Evolutionary conservation across 2,113 vertebrate species (phyloP).

Genomic region (Dromaius novaehollandiae): DNA sequence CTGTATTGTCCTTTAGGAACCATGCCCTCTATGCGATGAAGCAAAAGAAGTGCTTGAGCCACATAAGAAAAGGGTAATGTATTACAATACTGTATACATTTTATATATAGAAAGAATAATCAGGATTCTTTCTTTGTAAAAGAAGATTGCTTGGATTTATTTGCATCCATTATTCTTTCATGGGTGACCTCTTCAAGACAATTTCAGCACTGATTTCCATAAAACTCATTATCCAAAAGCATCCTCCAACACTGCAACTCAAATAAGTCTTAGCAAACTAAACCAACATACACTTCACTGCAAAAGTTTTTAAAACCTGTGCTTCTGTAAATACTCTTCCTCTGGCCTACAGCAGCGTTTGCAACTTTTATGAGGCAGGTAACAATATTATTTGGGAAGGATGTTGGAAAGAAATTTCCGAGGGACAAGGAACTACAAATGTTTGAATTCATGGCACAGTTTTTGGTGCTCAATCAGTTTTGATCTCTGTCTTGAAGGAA

Average conservation of each 20-base stretch:
- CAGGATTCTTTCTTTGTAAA: conserved; percentile 34
- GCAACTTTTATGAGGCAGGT: background rate
- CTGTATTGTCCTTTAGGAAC: conserved; percentile 73
- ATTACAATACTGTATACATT: background rate
- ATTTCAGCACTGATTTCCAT: conserved; percentile 56
- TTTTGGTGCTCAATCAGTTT: background rate
- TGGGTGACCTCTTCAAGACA: background rate
- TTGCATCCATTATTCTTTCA: conserved; percentile 22
- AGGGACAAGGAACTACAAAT: background rate
- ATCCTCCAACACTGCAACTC: conserved; percentile 21
- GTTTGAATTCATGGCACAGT: background rate
- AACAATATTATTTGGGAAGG: background rate
- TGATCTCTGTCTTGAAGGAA: background rate
- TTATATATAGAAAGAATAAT: background rate
- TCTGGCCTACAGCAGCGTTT: background rate
- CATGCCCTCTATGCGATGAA: conserved; percentile 87
- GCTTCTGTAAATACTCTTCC: background rate
- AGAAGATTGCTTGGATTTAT: conserved; percentile 16
- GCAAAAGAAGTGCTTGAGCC: conserved; percentile 84
- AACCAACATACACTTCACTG: background rate
- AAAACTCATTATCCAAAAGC: conserved; percentile 63
- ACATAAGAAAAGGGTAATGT: conserved; percentile 81
- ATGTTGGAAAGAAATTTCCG: background rate
- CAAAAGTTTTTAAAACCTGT: conserved; percentile 3
- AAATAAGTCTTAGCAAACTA: background rate